Percentiles rank a stretch among this genome's conserved stretches.
phyloP scores from a whole-genome alignment of 2,797 vertebrate species.

The Leptatherina wallacei region DNA sequence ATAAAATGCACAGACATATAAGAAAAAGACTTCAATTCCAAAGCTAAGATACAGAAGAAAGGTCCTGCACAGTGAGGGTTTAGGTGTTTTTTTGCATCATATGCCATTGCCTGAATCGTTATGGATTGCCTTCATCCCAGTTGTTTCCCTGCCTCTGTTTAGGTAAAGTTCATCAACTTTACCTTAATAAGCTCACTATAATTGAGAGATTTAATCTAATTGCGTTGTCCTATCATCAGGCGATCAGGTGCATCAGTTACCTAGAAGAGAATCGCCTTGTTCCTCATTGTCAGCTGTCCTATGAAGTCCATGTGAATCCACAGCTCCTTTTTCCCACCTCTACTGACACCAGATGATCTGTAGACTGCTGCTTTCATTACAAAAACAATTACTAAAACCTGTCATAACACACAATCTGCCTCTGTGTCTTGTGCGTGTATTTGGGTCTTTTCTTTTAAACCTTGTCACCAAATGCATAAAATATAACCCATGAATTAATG shows the following conservation, averaged over 20 bases:
- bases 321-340: conserved; percentile 6
- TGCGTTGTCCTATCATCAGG: not conserved
- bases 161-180: conserved; percentile 7
- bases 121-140: not conserved
- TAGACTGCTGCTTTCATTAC: conserved; percentile 30
- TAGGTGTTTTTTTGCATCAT: not conserved
- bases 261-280: not conserved
- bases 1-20: not conserved
- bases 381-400: conserved; percentile 47
- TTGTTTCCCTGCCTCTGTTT: conserved; percentile 23
- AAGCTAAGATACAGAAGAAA: conserved; percentile 2
- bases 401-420: conserved; percentile 35
- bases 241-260: not conserved
- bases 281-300: conserved; percentile 5
- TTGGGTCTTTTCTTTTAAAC: conserved; percentile 69
- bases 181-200: not conserved
- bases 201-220: conserved; percentile 3
- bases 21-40: not conserved
- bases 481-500: conserved; percentile 85
- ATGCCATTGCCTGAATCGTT: not conserved
- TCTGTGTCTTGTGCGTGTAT: conserved; percentile 46
- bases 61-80: conserved; percentile 3
- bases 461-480: conserved; percentile 79
- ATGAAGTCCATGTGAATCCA: conserved; percentile 18
- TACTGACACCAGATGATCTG: conserved; percentile 24